Evolutionary conservation across 2,888 invertebrate species (phyloP), one percentile per base, ranked within the genome.

Genomic region (Blomia tropicalis): DNA sequence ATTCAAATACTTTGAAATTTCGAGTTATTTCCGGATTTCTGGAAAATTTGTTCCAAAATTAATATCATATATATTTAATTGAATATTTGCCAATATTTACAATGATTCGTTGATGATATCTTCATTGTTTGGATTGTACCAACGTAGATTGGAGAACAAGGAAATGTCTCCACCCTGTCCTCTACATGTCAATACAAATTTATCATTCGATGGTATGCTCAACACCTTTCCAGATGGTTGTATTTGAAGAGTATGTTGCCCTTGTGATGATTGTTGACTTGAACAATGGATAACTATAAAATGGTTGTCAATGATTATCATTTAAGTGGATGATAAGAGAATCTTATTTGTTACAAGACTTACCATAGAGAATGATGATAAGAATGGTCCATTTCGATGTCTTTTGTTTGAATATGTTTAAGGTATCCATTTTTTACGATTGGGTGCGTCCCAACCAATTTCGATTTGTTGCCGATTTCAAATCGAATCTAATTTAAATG

Each of bases 101-200:
- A 19, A 7, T 47, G 51, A 47, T n/a, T 47, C 51, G 27, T 47
- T 47, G 41, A 7, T 59, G 11, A 70, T 66, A 5, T 63, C 63
- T 44, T 63, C 44, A n/a, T 68, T 68, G n/a, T 68, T 60, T 53
- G 83, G 82, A 72, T 87, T 86, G 67, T 81, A 79, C 89, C 89
- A 89, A 71, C 84, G 82, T 51, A 87, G 79, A 70, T 85, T 81
- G 31, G 81, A 79, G 61, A 87, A 80, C 43, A 85, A 77, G 5
- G 76, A 75, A 1, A 80, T 77, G 70, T 86, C 81, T 0, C 80
- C 79, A 1, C 83, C 84, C 59, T 79, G 80, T 3, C 85, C 83
- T 69, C 81, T 80, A 72, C 88, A 89, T 4, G 87, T 86, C 67
- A 89, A 76, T 58, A 86, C 81, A 63, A 86, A 79, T 43, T 82